Base-by-base conservation (phyloP, 2,888 invertebrate species). In the Cantharis lateralis region DNA sequence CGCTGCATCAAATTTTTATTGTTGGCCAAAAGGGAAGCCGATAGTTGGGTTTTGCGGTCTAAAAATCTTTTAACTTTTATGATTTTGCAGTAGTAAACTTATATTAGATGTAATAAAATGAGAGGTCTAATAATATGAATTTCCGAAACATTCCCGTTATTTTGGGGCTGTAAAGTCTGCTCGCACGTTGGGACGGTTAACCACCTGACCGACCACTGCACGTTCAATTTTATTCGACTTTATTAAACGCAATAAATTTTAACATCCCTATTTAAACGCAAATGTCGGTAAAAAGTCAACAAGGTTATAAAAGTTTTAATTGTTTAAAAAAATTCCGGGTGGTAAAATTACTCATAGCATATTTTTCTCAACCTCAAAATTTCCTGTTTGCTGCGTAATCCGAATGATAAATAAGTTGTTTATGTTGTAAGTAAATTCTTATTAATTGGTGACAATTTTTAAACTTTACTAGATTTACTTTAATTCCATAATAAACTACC, bases 171-270 rank as follows among this genome's bases (percentile, higher is more conserved):
- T 72, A 78, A 78, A 78, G 72, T 72, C 64, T 69, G 15, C 76
- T 72, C 76, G 73, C 76, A 74, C 71, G 71, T n/a, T 48, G 68
- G 70, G 72, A 62, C 70, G 78, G 78, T 76, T 71, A 74, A 78
- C 78, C 78, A 76, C 76, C 76, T 78, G 74, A 78, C 78, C 76
- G 74, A 78, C 78, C 78, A 72, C 76, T 74, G 76, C 72, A 76
- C 76, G 74, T 76, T n/a, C 48, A 7, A 48, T 48, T 48, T 48
- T 48, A 48, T 48, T 48, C 48, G 48, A n/a, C 48, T 48, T 48
- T 48, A 48, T 48, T 48, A 48, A 48, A 48, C 48, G 48, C 9
- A n/a, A 48, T 48, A 48, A 48, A 48, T 48, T 32, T 48, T 48
- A 48, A 48, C 48, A n/a, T 48, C 48, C 48, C 48, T 1, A 48